A percentile compares a stretch with the other conserved stretches of the same genome.
phyloP scores from a whole-genome alignment of 1,140 invertebrate genomes.

The Trichonephila inaurata region DNA sequence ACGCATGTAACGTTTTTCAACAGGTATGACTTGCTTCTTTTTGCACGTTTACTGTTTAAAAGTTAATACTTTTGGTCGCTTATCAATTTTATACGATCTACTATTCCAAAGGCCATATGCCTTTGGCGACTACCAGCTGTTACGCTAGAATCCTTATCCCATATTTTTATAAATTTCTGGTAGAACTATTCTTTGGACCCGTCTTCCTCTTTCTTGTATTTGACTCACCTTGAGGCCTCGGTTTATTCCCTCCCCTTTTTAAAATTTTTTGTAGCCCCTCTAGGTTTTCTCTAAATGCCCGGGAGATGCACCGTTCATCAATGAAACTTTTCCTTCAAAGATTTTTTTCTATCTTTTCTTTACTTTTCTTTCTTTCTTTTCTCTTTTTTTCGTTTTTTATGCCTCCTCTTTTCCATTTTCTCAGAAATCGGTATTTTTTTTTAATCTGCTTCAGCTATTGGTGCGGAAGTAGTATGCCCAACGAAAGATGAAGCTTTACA shows the following conservation, averaged over 20 bases:
- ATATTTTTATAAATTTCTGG: conserved; percentile 3
- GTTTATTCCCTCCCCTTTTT: background rate
- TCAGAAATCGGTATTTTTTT: conserved; percentile 63
- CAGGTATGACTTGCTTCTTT: too few species aligned
- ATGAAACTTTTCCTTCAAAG: conserved; percentile 64
- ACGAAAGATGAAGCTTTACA: conserved; percentile 68
- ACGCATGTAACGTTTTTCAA: too few species aligned
- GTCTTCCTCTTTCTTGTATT: background rate
- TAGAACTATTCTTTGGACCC: conserved; percentile 8
- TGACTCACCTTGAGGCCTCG: conserved; percentile 28
- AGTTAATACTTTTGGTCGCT: background rate
- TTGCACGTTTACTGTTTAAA: background rate
- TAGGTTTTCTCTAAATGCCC: conserved; percentile 63
- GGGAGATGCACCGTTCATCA: conserved; percentile 62
- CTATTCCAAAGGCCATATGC: background rate
- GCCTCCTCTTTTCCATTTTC: conserved; percentile 66
- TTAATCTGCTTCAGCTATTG: conserved; percentile 55
- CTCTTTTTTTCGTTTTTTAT: background rate
- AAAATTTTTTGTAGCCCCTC: background rate
- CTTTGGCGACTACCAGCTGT: background rate
- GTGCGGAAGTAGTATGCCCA: conserved; percentile 62
- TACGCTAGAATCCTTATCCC: background rate
- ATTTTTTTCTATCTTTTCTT: background rate
- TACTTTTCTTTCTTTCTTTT: background rate
- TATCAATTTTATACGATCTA: background rate